Percentiles rank a stretch among this genome's conserved stretches.
These are phyloP conservation scores for Lethenteron camtschaticum DNA, from an alignment of 2,113 vertebrate genomes.

Conservation along the genomic window DNA sequence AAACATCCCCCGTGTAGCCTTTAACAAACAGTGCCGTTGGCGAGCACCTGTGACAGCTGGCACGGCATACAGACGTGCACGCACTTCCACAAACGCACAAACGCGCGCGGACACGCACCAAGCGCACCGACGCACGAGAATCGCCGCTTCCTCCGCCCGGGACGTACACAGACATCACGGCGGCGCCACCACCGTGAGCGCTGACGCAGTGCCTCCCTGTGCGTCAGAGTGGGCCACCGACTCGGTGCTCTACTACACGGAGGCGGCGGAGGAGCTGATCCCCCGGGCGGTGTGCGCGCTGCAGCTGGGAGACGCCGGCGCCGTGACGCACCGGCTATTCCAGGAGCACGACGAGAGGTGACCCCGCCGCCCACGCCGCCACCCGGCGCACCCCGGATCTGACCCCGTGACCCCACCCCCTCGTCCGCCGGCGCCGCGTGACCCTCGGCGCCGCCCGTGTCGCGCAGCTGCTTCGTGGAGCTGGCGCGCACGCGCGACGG, in stretches of 20 bases:
- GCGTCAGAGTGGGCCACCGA: conserved; percentile 62
- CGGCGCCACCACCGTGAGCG: not conserved
- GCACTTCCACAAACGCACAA: not conserved
- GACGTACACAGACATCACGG: not conserved
- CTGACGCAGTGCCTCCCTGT: not conserved
- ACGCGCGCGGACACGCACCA: not conserved
- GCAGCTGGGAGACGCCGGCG: conserved; percentile 26
- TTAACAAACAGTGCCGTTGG: too few species aligned
- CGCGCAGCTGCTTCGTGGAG: conserved; percentile 57
- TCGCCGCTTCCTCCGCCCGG: not conserved
- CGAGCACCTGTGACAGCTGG: too few species aligned
- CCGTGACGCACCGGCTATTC: conserved; percentile 32
- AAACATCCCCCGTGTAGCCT: too few species aligned
- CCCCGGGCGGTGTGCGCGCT: conserved; percentile 43
- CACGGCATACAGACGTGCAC: not conserved
- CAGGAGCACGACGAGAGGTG: conserved; percentile 60
- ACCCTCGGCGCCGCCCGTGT: conserved; percentile 9
- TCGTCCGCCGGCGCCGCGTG: not conserved
- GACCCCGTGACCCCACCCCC: not conserved
- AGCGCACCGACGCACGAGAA: not conserved
- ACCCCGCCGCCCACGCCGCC: conserved; percentile 10
- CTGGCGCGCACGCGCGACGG: conserved; percentile 48
- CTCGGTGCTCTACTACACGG: conserved; percentile 50
- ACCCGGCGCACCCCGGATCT: not conserved
- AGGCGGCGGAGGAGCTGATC: conserved; percentile 36